These are phyloP conservation scores for Martes flavigula DNA, from an alignment of 2,797 vertebrate species.

Conservation along the genomic window DNA sequence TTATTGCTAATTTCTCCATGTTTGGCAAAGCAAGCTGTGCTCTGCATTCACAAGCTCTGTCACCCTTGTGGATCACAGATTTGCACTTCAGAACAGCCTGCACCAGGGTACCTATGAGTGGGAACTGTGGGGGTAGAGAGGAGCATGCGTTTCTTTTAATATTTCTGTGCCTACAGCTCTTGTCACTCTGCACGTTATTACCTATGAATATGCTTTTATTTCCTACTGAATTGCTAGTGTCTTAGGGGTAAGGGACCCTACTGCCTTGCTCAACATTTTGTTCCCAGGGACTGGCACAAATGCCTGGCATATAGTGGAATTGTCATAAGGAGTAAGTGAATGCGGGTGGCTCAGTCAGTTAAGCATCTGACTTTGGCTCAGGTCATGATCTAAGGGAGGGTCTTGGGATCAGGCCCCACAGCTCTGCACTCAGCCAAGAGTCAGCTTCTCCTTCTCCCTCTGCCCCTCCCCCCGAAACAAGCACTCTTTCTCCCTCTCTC, in stretches of 20 bases:
- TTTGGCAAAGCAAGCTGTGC: conserved; percentile 2
- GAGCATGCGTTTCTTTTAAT: neutral
- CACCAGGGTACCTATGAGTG: neutral
- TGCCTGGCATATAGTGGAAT: neutral
- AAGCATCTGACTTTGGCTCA: neutral
- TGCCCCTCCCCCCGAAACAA: neutral
- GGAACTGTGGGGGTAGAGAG: neutral
- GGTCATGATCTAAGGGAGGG: neutral
- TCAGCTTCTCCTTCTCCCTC: neutral
- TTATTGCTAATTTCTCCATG: conserved; percentile 66
- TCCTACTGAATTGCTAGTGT: neutral
- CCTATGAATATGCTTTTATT: neutral
- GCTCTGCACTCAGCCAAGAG: neutral
- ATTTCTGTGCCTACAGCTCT: neutral
- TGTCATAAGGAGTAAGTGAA: neutral
- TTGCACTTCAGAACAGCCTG: neutral
- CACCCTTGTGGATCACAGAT: neutral
- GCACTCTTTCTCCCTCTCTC: too few relatives aligned
- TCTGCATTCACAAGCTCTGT: neutral
- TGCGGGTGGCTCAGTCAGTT: neutral
- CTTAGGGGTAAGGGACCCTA: neutral
- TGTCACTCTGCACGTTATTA: neutral
- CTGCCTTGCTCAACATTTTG: neutral
- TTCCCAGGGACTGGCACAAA: neutral
- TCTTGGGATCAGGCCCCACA: neutral